These are phyloP conservation scores for Falco rusticolus DNA, from an alignment of 2,797 vertebrate species.

Conservation along the genomic window DNA sequence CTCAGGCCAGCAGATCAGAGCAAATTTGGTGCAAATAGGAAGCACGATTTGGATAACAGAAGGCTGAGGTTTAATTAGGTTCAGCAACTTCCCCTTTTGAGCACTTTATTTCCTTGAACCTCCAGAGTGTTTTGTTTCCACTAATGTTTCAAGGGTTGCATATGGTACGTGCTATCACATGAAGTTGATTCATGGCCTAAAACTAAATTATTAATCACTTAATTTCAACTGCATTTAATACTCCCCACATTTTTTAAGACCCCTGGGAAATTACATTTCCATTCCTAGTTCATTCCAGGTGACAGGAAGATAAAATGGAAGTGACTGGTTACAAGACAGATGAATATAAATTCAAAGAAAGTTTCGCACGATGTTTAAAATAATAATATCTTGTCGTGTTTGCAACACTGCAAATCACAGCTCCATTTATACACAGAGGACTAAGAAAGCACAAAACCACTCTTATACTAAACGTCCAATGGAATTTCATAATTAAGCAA, in stretches of 20 bases:
- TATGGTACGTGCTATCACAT: slow-evolving; percentile 69
- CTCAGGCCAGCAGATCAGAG: slow-evolving; percentile 59
- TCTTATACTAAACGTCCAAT: background rate
- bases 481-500: slow-evolving; percentile 21
- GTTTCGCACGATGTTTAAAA: slow-evolving; percentile 72
- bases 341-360: slow-evolving; percentile 77
- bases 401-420: slow-evolving; percentile 45
- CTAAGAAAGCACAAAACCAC: slow-evolving; percentile 8
- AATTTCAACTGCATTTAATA: slow-evolving; percentile 88
- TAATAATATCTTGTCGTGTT: slow-evolving; percentile 69
- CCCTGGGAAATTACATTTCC: slow-evolving; percentile 86
- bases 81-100: slow-evolving; percentile 66
- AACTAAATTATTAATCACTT: slow-evolving; percentile 96
- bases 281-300: slow-evolving; percentile 75
- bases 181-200: slow-evolving; percentile 87
- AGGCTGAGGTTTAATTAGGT: slow-evolving; percentile 77
- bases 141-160: slow-evolving; percentile 64
- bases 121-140: slow-evolving; percentile 68
- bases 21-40: slow-evolving; percentile 68
- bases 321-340: slow-evolving; percentile 77
- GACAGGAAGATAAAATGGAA: slow-evolving; percentile 81
- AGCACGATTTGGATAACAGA: slow-evolving; percentile 62
- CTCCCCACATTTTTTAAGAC: slow-evolving; percentile 84
- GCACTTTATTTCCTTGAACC: slow-evolving; percentile 43
- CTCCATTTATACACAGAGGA: background rate